These are phyloP conservation scores for Sandelia bainsii DNA, from an alignment of 2,797 vertebrate species.

Conservation along the genomic window DNA sequence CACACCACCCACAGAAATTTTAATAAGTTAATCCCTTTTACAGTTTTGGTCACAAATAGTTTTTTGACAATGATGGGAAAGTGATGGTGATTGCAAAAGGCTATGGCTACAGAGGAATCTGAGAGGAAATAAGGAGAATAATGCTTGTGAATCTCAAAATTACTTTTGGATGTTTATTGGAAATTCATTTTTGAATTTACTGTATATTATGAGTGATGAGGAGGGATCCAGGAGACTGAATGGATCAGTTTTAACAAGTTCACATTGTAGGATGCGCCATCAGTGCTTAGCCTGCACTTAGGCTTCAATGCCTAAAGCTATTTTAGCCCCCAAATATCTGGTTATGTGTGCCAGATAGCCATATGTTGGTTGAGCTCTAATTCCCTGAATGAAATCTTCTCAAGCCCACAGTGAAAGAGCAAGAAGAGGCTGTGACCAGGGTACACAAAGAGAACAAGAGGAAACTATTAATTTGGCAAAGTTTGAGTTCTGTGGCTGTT, in stretches of 20 bases:
- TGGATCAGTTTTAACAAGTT: slow-evolving; percentile 57
- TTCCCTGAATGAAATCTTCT: slow-evolving; percentile 72
- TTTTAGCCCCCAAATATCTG: slow-evolving; percentile 72
- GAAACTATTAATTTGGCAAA: slow-evolving; percentile 45
- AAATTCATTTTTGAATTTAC: slow-evolving; percentile 33
- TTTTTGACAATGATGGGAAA: slow-evolving; percentile 18
- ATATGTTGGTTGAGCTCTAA: slow-evolving; percentile 73
- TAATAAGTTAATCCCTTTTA: slow-evolving; percentile 14
- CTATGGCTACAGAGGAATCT: not conserved
- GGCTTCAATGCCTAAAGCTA: slow-evolving; percentile 65
- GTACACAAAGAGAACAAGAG: slow-evolving; percentile 51
- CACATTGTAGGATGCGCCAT: slow-evolving; percentile 52
- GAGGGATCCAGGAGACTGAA: slow-evolving; percentile 42
- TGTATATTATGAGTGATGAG: slow-evolving; percentile 27
- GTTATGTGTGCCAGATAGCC: slow-evolving; percentile 73
- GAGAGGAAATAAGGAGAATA: not conserved
- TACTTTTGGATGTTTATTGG: slow-evolving; percentile 6
- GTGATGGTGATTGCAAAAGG: not conserved
- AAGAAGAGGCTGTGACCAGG: slow-evolving; percentile 39
- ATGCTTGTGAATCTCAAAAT: slow-evolving; percentile 27
- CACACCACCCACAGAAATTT: slow-evolving; percentile 11
- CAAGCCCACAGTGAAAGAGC: slow-evolving; percentile 45
- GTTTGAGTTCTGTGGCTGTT: slow-evolving; percentile 12
- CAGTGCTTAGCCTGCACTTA: slow-evolving; percentile 67
- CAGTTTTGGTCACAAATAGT: slow-evolving; percentile 15